Base-by-base conservation (phyloP, 2,113 vertebrate genomes). In the Casuarius casuarius region DNA sequence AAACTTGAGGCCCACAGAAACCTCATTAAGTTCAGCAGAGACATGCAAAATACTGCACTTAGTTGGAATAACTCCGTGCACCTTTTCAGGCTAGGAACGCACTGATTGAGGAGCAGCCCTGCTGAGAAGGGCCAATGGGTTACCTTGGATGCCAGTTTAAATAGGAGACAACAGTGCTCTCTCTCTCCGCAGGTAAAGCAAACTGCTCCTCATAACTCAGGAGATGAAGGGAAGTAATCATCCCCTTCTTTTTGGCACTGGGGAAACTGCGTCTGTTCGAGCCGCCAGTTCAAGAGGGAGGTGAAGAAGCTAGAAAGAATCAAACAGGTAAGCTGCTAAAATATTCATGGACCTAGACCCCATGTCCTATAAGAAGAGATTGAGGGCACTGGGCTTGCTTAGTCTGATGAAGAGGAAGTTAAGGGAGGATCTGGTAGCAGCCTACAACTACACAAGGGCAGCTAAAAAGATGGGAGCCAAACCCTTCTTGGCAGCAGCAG, bases 121-220 rank as follows among this genome's bases (percentile, higher is more conserved):
- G 5, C 17, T 49, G 62, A 95, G 48, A 67, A 92, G 28, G 26
- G 44, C 4, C 2, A 3, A 2, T 26, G 14, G 38, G 42, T 84
- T 87, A n/a, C 18, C 51, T 23, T 71, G 77, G 59, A 87, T 89
- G 35, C 7, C n/a, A 61, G 4, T 44, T 87, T 68, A 63, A 46
- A 16, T 4, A 48, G 17, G 14, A 73, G 59, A 35, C 42, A 78
- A 29, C 23, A n/a, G n/a, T 22, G 77, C 20, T 19, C 22, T n/a
- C 46, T 26, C 56, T 35, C 52, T 46, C 62, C 44, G 66, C 52
- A 80, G 29, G 46, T 21, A 48, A 83, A 35, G 22, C 58, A 87
- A 75, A 59, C 6, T 11, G 7, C 31, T 93, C 42, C 65, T 54
- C 0, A 0, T 31, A 23, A 29, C 7, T 11, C 44, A 46, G 54